These are phyloP conservation scores for Calyptomena viridis DNA, from an alignment of 2,113 vertebrate species.

Conservation along the genomic window DNA sequence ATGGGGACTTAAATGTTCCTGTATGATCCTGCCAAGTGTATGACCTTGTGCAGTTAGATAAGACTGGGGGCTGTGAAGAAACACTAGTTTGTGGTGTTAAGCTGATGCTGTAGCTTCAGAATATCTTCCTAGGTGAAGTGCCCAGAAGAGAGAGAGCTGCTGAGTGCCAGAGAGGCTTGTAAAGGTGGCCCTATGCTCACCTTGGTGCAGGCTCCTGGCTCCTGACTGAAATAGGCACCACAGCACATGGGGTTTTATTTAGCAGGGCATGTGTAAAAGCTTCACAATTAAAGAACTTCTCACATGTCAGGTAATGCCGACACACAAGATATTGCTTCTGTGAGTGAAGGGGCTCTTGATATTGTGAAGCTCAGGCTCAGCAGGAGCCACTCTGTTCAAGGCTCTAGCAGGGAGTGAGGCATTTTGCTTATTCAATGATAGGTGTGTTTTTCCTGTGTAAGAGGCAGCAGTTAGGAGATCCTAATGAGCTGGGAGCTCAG, in stretches of 20 bases:
- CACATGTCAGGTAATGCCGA: not conserved
- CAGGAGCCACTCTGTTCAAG: not conserved
- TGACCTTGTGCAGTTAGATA: not conserved
- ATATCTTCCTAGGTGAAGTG: rapidly evolving
- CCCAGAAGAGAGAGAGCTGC: not conserved
- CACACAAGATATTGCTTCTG: not conserved
- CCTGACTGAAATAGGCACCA: rapidly evolving
- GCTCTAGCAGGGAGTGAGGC: not conserved
- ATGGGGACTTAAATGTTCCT: not conserved
- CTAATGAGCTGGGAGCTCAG: slow-evolving; percentile 34
- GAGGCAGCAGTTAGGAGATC: not conserved
- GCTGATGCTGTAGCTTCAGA: not conserved
- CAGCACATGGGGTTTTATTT: not conserved
- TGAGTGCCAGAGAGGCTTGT: not conserved
- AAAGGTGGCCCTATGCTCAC: rapidly evolving
- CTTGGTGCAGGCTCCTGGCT: rapidly evolving
- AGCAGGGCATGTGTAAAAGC: not conserved
- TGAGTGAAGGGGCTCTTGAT: not conserved
- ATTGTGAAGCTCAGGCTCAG: not conserved
- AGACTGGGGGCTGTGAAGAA: not conserved
- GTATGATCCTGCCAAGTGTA: not conserved
- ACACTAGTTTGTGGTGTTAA: not conserved
- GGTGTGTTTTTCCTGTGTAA: slow-evolving; percentile 2
- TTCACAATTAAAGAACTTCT: not conserved
- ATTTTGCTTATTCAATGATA: not conserved